Percentiles rank a stretch among this genome's conserved stretches.
phyloP scores from a whole-genome alignment of 2,113 vertebrate species.

The Brachyhypopomus occidentalis region DNA sequence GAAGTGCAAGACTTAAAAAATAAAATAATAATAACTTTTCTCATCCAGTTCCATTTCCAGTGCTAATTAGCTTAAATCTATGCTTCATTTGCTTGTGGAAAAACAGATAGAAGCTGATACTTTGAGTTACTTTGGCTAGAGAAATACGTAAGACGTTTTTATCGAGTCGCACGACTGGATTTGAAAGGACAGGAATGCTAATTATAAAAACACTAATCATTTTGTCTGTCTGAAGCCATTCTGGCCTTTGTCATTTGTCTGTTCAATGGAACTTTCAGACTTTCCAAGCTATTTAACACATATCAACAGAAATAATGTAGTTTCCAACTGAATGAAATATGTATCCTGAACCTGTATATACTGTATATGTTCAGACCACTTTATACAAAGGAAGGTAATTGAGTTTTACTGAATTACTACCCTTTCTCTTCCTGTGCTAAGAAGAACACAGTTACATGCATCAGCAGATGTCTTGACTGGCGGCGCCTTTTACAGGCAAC shows the following conservation, averaged over 20 bases:
- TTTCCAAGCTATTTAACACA: not conserved
- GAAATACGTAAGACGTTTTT: not conserved
- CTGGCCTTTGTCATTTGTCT: not conserved
- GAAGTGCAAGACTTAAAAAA: too few relatives aligned
- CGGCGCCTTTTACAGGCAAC: constrained; percentile 51
- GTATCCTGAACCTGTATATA: not conserved
- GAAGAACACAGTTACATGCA: constrained; percentile 51
- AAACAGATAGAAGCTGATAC: too few relatives aligned
- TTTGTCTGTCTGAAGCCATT: not conserved
- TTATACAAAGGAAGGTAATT: not conserved
- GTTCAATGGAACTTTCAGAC: not conserved
- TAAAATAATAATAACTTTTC: too few relatives aligned
- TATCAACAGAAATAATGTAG: too few relatives aligned
- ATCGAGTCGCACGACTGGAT: not conserved
- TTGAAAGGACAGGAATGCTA: not conserved
- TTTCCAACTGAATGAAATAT: not conserved
- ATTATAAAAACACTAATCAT: not conserved
- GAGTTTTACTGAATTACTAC: not conserved
- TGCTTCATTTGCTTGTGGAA: too few relatives aligned
- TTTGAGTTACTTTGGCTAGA: not conserved
- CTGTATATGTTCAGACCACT: not conserved
- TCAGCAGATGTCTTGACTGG: constrained; percentile 55
- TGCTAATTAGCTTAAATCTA: too few relatives aligned
- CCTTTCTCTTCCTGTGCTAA: constrained; percentile 19
- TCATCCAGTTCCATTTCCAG: too few relatives aligned